phyloP scores from a whole-genome alignment of 2,888 invertebrate species.

The Julus scandinavius region DNA sequence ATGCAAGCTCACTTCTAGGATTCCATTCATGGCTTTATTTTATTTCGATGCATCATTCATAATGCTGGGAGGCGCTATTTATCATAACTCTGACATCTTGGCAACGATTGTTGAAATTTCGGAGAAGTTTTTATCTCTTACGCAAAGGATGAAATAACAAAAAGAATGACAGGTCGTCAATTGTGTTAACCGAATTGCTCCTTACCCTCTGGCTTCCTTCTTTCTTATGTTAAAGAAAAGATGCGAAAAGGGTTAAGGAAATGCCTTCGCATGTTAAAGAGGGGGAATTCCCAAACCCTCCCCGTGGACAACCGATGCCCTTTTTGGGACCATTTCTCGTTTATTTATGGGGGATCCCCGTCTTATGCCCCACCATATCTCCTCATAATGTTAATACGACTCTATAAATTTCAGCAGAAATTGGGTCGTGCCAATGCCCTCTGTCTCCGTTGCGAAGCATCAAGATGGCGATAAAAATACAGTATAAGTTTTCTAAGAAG shows the following conservation, averaged over 20 bases:
- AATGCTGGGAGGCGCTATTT: neutral
- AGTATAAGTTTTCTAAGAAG: neutral
- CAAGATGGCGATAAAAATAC: neutral
- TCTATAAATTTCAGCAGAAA: neutral
- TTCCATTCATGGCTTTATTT: neutral
- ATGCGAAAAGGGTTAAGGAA: neutral
- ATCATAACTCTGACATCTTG: neutral
- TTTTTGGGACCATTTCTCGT: neutral
- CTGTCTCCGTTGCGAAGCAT: neutral
- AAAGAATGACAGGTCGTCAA: neutral
- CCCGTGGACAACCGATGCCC: neutral
- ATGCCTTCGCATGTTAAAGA: neutral
- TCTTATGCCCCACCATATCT: neutral
- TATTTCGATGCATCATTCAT: neutral
- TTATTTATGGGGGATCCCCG: slow-evolving; percentile 1
- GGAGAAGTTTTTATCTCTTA: neutral
- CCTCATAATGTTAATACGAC: neutral
- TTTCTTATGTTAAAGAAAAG: neutral
- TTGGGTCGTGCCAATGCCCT: slow-evolving; percentile 42
- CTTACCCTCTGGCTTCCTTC: neutral
- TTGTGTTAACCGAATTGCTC: neutral
- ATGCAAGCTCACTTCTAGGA: neutral
- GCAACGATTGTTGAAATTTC: neutral
- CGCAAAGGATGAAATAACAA: neutral
- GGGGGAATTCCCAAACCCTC: neutral